phyloP scores from a whole-genome alignment of 1,140 invertebrate genomes.

The Conus betulinus region DNA sequence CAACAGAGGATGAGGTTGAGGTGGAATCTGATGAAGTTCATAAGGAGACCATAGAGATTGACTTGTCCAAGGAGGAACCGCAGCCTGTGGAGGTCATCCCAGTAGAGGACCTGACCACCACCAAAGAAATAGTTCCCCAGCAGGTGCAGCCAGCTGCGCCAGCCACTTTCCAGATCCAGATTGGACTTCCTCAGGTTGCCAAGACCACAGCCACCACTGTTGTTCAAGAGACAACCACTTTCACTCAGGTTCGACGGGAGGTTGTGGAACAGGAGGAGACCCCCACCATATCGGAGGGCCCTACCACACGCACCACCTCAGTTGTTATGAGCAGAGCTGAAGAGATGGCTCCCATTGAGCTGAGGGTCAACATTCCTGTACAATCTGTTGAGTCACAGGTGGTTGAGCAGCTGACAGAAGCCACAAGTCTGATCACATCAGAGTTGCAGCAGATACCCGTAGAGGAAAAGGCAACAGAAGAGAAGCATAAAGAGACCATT shows the following conservation, averaged over 20 bases:
- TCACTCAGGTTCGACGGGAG: constrained; percentile 58
- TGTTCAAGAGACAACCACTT: constrained; percentile 62
- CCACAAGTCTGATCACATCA: constrained; percentile 54
- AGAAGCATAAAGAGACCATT: constrained; percentile 68
- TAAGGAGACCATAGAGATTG: constrained; percentile 69
- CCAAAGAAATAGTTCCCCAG: constrained; percentile 37
- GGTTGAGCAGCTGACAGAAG: constrained; percentile 58
- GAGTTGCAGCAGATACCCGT: constrained; percentile 53
- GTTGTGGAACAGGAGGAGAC: constrained; percentile 50
- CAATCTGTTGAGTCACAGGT: constrained; percentile 51
- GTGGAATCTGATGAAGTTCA: constrained; percentile 64
- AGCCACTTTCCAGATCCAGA: constrained; percentile 59
- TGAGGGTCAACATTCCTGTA: constrained; percentile 58
- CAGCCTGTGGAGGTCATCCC: constrained; percentile 34
- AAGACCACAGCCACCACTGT: constrained; percentile 55
- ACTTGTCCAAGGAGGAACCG: constrained; percentile 40
- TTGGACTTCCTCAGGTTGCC: constrained; percentile 50
- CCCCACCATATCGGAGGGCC: constrained; percentile 59
- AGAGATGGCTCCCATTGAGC: constrained; percentile 56
- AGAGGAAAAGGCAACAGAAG: constrained; percentile 40
- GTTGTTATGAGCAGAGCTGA: constrained; percentile 56
- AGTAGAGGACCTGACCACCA: constrained; percentile 37
- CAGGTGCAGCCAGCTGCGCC: constrained; percentile 26
- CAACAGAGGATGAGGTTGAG: constrained; percentile 61
- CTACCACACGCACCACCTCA: constrained; percentile 56